These are phyloP conservation scores for Cataglyphis cursor DNA, from an alignment of 2,888 invertebrate genomes.

Conservation along the genomic window DNA sequence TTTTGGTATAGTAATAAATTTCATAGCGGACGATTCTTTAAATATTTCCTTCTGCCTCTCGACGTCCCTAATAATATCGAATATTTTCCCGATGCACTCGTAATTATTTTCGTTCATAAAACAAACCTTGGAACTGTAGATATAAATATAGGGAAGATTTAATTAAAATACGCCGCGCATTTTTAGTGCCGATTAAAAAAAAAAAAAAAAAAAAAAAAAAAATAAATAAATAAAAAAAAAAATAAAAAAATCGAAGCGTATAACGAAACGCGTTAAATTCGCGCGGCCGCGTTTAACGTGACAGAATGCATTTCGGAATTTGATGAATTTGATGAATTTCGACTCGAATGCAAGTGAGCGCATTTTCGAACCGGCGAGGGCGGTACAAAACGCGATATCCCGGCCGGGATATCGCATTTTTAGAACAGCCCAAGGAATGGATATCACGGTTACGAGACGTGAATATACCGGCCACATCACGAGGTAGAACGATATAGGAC, in stretches of 20 bases:
- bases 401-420: constrained; percentile 58
- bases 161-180: constrained; percentile 13
- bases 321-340: constrained; percentile 50
- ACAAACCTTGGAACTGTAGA: neutral
- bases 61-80: neutral
- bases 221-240: neutral
- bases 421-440: constrained; percentile 60
- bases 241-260: constrained; percentile 21
- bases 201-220: constrained; percentile 16
- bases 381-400: constrained; percentile 26
- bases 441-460: constrained; percentile 67
- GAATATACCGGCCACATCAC: constrained; percentile 70
- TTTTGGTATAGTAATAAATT: constrained; percentile 7
- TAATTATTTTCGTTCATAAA: constrained; percentile 17
- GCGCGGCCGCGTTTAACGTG: constrained; percentile 22
- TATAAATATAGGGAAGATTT: neutral
- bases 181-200: constrained; percentile 9
- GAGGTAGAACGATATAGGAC: constrained; percentile 65
- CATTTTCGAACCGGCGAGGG: neutral
- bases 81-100: neutral
- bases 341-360: constrained; percentile 41
- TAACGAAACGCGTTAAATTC: constrained; percentile 32
- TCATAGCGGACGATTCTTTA: neutral
- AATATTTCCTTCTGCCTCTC: neutral
- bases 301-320: constrained; percentile 45